Conservation (phyloP, 2,113 vertebrate species). For the Saguinus imperator region DNA sequence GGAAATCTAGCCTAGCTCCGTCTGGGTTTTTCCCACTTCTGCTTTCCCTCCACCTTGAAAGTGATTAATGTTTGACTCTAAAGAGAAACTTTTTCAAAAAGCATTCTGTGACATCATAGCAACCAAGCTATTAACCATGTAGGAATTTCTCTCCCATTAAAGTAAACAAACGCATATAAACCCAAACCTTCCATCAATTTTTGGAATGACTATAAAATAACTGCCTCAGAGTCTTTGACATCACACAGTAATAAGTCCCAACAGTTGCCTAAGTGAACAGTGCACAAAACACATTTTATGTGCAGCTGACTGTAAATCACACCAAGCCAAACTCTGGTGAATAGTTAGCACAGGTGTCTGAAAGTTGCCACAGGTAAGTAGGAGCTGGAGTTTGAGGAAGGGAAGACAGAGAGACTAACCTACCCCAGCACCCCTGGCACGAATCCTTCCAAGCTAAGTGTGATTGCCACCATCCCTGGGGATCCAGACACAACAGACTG, state of each 20-base stretch:
- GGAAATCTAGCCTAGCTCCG: slow-evolving; percentile 83
- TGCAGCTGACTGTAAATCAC: slow-evolving; percentile 75
- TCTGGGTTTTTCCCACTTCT: slow-evolving; percentile 44
- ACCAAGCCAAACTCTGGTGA: slow-evolving; percentile 56
- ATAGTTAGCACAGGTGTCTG: background rate
- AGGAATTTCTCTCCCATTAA: slow-evolving; percentile 80
- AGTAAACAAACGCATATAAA: slow-evolving; percentile 58
- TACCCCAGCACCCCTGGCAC: background rate
- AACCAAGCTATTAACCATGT: slow-evolving; percentile 79
- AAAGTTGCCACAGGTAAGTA: background rate
- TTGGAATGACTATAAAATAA: slow-evolving; percentile 70
- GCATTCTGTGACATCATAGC: slow-evolving; percentile 82
- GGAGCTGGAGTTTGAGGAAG: background rate
- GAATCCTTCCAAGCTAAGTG: background rate
- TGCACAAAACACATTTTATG: slow-evolving; percentile 74
- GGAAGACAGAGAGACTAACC: too few relatives aligned
- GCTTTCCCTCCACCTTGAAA: slow-evolving; percentile 71
- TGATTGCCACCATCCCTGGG: background rate
- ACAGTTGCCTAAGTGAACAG: slow-evolving; percentile 80
- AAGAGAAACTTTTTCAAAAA: slow-evolving; percentile 82
- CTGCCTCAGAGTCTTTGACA: slow-evolving; percentile 82
- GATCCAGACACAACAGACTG: background rate
- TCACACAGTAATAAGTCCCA: slow-evolving; percentile 74
- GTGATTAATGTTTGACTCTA: slow-evolving; percentile 83
- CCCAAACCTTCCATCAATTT: slow-evolving; percentile 39